A percentile compares a stretch with the other conserved stretches of the same genome.
phyloP scores from a whole-genome alignment of 2,113 vertebrate species.

The Oreochromis spilurus region DNA sequence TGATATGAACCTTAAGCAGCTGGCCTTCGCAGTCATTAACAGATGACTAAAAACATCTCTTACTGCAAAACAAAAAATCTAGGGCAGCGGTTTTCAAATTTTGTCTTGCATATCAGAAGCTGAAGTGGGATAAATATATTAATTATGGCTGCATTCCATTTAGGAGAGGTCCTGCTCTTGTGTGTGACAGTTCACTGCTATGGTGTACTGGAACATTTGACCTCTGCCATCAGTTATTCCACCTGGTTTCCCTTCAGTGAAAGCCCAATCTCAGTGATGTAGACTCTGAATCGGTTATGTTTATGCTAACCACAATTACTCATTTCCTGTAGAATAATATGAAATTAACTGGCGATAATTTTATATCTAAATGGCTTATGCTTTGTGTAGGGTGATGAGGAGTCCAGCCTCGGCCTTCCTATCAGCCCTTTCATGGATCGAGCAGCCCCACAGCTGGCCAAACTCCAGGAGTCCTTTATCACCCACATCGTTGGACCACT shows the following conservation, averaged over 20 bases:
- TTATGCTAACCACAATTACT: neutral
- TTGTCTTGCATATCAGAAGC: neutral
- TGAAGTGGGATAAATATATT: neutral
- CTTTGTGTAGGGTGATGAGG: constrained; percentile 86
- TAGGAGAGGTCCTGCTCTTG: neutral
- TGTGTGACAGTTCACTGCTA: neutral
- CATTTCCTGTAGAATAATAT: neutral
- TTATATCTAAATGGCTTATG: neutral
- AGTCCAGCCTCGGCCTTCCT: constrained; percentile 89
- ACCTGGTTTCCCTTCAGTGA: neutral
- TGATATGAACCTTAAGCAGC: neutral
- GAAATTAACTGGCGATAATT: neutral
- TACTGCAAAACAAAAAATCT: neutral
- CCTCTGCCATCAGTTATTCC: neutral
- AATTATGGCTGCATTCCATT: neutral
- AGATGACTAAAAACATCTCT: neutral
- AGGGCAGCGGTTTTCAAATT: neutral
- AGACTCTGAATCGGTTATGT: neutral
- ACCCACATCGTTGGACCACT: constrained; percentile 97
- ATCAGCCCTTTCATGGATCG: constrained; percentile 99
- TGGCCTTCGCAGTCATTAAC: neutral
- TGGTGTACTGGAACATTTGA: neutral
- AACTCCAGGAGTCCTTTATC: constrained; percentile 98
- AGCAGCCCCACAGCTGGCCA: constrained; percentile 90
- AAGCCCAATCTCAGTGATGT: neutral